Percentiles rank a stretch among this genome's conserved stretches.
Conservation (phyloP, 2,797 vertebrate species). For the Pipistrellus kuhlii region DNA sequence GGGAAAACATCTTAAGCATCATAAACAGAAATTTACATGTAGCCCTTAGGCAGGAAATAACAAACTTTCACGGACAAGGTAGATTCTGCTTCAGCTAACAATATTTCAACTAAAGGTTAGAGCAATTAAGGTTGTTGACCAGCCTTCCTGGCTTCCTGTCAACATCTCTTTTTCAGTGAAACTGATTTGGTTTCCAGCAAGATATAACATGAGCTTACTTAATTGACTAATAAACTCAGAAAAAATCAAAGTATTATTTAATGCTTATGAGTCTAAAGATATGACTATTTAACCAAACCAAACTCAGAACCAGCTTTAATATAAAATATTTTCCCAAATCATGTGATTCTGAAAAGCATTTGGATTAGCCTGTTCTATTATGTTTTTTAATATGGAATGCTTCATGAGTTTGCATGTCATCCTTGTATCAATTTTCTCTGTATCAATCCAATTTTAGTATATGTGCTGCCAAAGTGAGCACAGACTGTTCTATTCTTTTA, state of each 20-base stretch:
- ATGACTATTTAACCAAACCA: not conserved
- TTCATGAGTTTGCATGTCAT: not conserved
- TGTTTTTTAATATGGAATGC: not conserved
- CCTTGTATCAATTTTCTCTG: not conserved
- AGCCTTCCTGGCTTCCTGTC: no score
- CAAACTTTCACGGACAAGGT: no score
- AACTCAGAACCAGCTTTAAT: not conserved
- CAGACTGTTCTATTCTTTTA: not conserved
- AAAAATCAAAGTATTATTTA: not conserved
- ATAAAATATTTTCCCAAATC: not conserved
- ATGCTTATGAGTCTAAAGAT: not conserved
- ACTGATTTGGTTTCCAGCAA: no score
- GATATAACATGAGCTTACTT: not conserved
- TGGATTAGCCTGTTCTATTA: not conserved
- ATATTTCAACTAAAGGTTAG: no score
- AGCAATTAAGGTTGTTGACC: no score
- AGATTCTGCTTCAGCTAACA: no score
- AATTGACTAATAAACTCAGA: not conserved
- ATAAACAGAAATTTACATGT: no score
- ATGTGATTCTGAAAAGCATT: not conserved
- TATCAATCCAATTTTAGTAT: not conserved
- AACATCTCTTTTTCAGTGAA: no score
- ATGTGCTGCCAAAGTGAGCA: not conserved
- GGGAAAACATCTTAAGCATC: no score
- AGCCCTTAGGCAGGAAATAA: no score